These are phyloP conservation scores for Leucophora obtusa DNA, from an alignment of 2,888 invertebrate genomes.

Conservation along the genomic window DNA sequence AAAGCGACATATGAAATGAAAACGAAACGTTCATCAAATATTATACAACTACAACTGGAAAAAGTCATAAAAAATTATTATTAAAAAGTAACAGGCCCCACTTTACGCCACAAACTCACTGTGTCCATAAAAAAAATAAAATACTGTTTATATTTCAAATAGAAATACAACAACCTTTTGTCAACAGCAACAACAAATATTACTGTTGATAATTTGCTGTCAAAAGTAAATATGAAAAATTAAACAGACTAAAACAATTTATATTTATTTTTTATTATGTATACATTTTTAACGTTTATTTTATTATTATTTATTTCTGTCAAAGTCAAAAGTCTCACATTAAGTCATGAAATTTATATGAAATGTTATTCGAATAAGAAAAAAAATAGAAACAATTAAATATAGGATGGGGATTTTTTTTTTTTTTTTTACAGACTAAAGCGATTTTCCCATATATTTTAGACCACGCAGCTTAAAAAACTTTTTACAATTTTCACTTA, in stretches of 20 bases:
- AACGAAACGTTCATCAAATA: constrained; percentile 42
- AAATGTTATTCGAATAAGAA: too few relatives aligned
- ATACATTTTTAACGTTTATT: constrained; percentile 19
- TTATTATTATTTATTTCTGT: constrained; percentile 25
- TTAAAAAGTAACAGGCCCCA: constrained; percentile 31
- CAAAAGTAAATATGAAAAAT: constrained; percentile 71
- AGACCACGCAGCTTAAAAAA: too few relatives aligned
- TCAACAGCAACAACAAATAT: constrained; percentile 49
- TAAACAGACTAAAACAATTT: constrained; percentile 58
- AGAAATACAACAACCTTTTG: constrained; percentile 24
- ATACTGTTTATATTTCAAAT: constrained; percentile 16
- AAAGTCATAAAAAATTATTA: constrained; percentile 27
- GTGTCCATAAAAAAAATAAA: not conserved
- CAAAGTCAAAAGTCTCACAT: constrained; percentile 32
- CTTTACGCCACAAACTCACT: constrained; percentile 3
- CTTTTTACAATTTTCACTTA: too few relatives aligned
- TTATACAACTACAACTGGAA: not conserved
- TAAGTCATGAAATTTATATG: constrained; percentile 5
- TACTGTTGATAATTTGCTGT: constrained; percentile 74
- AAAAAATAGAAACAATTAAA: too few relatives aligned
- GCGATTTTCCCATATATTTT: too few relatives aligned
- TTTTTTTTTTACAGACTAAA: too few relatives aligned
- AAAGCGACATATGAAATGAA: constrained; percentile 33
- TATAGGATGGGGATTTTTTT: too few relatives aligned
- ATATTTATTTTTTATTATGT: constrained; percentile 30